Percentiles rank a stretch among this genome's conserved stretches.
phyloP scores from a whole-genome alignment of 2,888 invertebrate species.

The Drosophila algonquin region DNA sequence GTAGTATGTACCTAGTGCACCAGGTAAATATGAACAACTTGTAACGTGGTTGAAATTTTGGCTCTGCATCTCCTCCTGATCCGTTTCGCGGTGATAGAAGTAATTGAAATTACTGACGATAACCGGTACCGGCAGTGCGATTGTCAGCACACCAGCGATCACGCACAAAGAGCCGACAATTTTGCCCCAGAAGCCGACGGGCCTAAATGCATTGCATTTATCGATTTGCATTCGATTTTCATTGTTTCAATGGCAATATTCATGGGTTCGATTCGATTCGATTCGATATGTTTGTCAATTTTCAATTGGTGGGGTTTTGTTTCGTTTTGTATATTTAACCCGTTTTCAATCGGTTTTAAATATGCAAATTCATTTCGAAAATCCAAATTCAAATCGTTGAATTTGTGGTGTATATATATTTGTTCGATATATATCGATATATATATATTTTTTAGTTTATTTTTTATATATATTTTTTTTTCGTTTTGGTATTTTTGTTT shows the following conservation, averaged over 20 bases:
- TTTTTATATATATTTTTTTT: conserved; percentile 35
- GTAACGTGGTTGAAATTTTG: conserved; percentile 99
- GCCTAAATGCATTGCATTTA: conserved; percentile 86
- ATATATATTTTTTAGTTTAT: conserved; percentile 32
- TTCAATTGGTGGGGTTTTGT: conserved; percentile 33
- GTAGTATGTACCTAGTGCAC: conserved; percentile 90
- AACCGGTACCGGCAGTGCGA: conserved; percentile 99
- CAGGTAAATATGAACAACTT: conserved; percentile 97
- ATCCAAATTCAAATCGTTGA: conserved; percentile 43
- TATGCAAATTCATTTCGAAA: conserved; percentile 67
- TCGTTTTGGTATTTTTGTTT: conserved; percentile 40
- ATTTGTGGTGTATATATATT: conserved; percentile 21
- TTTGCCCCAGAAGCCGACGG: conserved; percentile 99
- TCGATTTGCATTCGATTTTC: conserved; percentile 42
- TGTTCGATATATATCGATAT: conserved; percentile 16
- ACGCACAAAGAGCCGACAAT: conserved; percentile 99
- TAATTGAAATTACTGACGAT: conserved; percentile 99
- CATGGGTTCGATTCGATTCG: conserved; percentile 61
- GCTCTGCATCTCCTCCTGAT: conserved; percentile 99
- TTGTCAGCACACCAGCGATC: conserved; percentile 99
- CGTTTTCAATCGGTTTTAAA: conserved; percentile 47
- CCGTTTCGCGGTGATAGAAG: conserved; percentile 99
- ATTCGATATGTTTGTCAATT: conserved; percentile 51
- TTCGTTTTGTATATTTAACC: conserved; percentile 64
- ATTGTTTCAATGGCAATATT: conserved; percentile 68